Percentiles rank a stretch among this genome's conserved stretches.
Evolutionary conservation across 2,797 vertebrate species (phyloP).

Genomic region (Gouania willdenowi): DNA sequence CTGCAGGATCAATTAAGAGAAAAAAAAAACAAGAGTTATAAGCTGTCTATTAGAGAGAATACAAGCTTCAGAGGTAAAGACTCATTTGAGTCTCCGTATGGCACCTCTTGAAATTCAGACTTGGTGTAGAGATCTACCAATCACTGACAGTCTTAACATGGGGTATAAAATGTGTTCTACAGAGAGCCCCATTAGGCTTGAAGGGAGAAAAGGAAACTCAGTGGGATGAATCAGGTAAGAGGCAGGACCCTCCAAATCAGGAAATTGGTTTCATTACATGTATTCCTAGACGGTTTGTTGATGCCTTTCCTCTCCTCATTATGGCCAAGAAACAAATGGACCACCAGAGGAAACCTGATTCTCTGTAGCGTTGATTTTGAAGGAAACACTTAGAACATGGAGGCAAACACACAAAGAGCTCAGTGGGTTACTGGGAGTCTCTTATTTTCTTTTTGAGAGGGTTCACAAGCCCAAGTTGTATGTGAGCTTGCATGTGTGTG

Average conservation of each 20-base stretch:
- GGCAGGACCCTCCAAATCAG: constrained; percentile 19
- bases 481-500: too few relatives aligned
- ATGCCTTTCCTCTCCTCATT: constrained; percentile 46
- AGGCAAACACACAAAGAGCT: constrained; percentile 31
- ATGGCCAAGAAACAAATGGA: constrained; percentile 46
- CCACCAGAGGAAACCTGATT: constrained; percentile 44
- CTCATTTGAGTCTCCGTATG: not conserved
- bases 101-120: too few relatives aligned
- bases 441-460: constrained; percentile 51
- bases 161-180: not conserved
- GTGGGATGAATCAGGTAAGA: constrained; percentile 15
- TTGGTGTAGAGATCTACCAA: not conserved
- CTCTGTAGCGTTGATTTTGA: constrained; percentile 15
- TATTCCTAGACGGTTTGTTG: constrained; percentile 27
- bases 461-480: constrained; percentile 37
- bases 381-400: constrained; percentile 54
- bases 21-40: not conserved
- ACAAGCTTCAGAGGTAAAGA: not conserved
- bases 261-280: constrained; percentile 47
- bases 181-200: constrained; percentile 5
- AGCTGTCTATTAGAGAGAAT: not conserved
- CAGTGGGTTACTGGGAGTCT: constrained; percentile 53
- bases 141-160: not conserved
- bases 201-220: constrained; percentile 13
- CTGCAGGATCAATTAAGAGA: not conserved